A percentile compares a stretch with the other conserved stretches of the same genome.
Evolutionary conservation across 30 jellyfish, hydroid and myxozoan genomes (phyloP).

Genomic region (Rhopilema esculentum): DNA sequence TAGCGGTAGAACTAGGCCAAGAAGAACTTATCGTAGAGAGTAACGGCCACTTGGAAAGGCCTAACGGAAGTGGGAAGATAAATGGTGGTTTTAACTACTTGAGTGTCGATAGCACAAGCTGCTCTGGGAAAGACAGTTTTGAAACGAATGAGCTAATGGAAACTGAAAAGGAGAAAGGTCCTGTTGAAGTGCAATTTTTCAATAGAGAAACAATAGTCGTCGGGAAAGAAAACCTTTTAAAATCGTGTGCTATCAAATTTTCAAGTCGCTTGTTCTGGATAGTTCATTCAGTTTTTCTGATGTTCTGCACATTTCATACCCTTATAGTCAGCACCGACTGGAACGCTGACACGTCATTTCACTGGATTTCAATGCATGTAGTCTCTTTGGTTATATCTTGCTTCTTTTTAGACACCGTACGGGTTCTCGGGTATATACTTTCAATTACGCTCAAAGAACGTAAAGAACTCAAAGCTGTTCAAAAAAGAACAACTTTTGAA

Average conservation of each 20-base stretch:
- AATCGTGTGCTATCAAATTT: background rate
- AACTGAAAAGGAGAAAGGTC: constrained; percentile 1
- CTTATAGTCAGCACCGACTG: constrained; percentile 49
- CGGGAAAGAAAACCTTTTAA: constrained; percentile 9
- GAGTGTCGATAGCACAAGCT: too few relatives aligned
- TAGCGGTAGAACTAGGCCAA: too few relatives aligned
- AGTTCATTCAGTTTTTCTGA: constrained; percentile 16
- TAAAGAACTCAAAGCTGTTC: background rate
- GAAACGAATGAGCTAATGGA: background rate
- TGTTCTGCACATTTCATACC: constrained; percentile 28
- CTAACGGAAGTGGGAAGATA: too few relatives aligned
- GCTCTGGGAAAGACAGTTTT: too few relatives aligned
- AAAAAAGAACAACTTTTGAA: constrained; percentile 2
- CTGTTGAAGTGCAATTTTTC: constrained; percentile 27
- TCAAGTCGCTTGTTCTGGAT: constrained; percentile 49
- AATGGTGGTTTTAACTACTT: too few relatives aligned
- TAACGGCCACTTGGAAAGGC: too few relatives aligned
- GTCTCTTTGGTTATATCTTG: constrained; percentile 42
- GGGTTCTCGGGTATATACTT: constrained; percentile 43
- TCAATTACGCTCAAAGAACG: constrained; percentile 58
- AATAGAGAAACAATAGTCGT: constrained; percentile 60
- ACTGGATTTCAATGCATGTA: constrained; percentile 51
- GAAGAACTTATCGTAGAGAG: too few relatives aligned
- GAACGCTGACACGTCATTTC: constrained; percentile 40
- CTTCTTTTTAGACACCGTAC: constrained; percentile 26